phyloP scores from a whole-genome alignment of 2,888 invertebrate genomes.

The Hyles lineata region DNA sequence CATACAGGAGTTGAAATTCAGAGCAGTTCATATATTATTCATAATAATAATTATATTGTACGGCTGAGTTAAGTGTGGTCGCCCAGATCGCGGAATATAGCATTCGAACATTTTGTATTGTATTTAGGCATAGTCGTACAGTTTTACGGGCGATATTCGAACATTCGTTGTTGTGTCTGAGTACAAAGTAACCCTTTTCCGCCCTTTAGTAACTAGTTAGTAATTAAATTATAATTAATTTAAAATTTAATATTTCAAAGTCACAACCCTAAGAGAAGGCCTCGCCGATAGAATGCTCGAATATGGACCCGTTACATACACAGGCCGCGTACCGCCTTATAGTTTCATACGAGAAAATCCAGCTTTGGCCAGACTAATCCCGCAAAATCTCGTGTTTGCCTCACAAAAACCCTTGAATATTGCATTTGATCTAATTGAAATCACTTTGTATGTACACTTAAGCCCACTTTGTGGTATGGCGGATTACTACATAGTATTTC shows the following conservation, averaged over 20 bases:
- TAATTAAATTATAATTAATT: no score
- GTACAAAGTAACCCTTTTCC: no score
- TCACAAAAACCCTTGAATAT: slow-evolving; percentile 9
- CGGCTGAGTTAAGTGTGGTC: no score
- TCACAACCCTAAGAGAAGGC: not conserved
- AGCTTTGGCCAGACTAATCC: slow-evolving; percentile 19
- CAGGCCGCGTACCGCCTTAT: slow-evolving; percentile 23
- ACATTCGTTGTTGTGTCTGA: no score
- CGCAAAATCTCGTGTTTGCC: slow-evolving; percentile 10
- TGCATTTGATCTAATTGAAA: slow-evolving; percentile 5
- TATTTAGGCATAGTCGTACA: no score
- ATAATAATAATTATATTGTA: no score
- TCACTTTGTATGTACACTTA: not conserved
- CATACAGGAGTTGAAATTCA: no score
- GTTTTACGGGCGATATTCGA: no score
- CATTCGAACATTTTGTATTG: no score
- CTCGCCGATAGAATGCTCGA: slow-evolving; percentile 32
- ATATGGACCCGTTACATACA: slow-evolving; percentile 32
- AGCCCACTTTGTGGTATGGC: not conserved
- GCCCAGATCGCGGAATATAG: no score
- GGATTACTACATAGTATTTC: not conserved
- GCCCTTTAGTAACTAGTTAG: no score
- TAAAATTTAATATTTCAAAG: not conserved
- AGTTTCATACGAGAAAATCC: slow-evolving; percentile 26
- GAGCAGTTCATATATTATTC: no score